A percentile compares a stretch with the other conserved stretches of the same genome.
These are phyloP conservation scores for Passer montanus DNA, from an alignment of 2,113 vertebrate genomes.

Conservation along the genomic window DNA sequence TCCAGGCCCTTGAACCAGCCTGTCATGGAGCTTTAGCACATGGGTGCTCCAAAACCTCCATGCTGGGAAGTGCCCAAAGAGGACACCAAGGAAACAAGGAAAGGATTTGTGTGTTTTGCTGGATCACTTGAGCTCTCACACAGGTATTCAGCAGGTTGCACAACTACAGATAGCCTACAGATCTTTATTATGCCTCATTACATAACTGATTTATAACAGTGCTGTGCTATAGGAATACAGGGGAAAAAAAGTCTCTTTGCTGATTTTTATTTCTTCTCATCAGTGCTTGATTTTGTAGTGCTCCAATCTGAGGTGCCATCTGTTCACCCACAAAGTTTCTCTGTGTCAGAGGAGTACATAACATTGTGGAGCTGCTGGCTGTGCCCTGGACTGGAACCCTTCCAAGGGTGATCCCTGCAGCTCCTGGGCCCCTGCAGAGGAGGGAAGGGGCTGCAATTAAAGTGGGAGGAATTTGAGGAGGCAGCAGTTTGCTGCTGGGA, in stretches of 20 bases:
- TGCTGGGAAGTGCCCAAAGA: background rate
- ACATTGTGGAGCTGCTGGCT: background rate
- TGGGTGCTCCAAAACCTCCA: rapidly evolving
- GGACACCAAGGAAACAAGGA: background rate
- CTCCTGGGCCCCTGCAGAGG: background rate
- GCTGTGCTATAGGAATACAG: background rate
- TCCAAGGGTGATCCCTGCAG: background rate
- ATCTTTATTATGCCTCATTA: background rate
- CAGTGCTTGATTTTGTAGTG: background rate
- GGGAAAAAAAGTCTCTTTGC: background rate
- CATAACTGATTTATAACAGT: conserved; percentile 14
- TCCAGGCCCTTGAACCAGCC: background rate
- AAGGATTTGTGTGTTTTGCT: background rate
- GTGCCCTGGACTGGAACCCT: background rate
- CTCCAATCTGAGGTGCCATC: conserved; percentile 48
- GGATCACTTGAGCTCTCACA: background rate
- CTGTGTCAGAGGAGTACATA: background rate
- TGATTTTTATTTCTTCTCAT: conserved; percentile 23
- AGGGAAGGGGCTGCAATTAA: background rate
- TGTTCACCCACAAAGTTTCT: conserved; percentile 9
- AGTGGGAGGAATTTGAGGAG: background rate
- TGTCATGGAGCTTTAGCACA: background rate
- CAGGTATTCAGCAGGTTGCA: background rate
- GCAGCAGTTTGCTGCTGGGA: background rate
- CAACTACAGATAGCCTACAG: background rate